phyloP scores from a whole-genome alignment of 2,113 vertebrate species.

The Psophia crepitans region DNA sequence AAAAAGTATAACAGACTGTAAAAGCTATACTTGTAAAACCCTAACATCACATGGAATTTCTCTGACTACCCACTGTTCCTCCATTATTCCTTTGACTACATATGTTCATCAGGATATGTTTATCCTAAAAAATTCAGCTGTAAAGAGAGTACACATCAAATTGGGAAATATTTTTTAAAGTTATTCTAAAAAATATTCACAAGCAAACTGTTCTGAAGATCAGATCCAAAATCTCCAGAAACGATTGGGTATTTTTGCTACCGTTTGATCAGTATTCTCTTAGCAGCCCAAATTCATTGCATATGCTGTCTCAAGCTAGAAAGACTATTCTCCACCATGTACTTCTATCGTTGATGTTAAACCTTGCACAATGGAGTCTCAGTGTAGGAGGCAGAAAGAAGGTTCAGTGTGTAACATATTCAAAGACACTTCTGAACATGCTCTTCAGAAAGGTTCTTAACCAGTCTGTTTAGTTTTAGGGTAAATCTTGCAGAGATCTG shows the following conservation, averaged over 20 bases:
- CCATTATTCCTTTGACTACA: neutral
- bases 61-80: neutral
- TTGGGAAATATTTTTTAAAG: neutral
- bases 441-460: slow-evolving; percentile 18
- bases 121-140: neutral
- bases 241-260: neutral
- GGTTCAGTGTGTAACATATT: neutral
- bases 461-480: slow-evolving; percentile 14
- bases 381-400: slow-evolving; percentile 43
- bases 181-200: neutral
- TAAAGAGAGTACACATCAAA: neutral
- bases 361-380: neutral
- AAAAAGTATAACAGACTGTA: neutral
- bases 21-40: slow-evolving; percentile 18
- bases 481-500: slow-evolving; percentile 30
- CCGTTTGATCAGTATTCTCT: neutral
- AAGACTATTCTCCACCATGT: neutral
- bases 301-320: neutral
- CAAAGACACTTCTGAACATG: neutral
- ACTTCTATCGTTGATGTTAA: neutral
- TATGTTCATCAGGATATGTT: neutral
- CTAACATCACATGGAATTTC: neutral
- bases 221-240: neutral
- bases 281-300: neutral
- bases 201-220: neutral